phyloP scores from a whole-genome alignment of 2,888 invertebrate genomes.

The Phortica magna region DNA sequence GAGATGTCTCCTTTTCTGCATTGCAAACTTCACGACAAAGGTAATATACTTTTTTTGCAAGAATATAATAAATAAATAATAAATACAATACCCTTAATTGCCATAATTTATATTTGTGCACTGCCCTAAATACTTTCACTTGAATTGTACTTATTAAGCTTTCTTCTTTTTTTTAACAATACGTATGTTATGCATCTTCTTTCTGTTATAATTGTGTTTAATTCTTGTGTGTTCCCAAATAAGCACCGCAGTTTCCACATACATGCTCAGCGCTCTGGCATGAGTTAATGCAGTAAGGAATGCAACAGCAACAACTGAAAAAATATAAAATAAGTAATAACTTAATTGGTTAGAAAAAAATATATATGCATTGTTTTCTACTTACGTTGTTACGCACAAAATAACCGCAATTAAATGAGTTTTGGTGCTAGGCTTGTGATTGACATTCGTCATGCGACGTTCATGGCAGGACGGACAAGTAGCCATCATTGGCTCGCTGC shows the following conservation, averaged over 20 bases:
- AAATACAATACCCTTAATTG: too few relatives aligned
- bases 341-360: not conserved
- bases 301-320: slow-evolving; percentile 62
- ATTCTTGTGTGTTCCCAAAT: slow-evolving; percentile 58
- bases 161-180: not conserved
- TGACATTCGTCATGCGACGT: slow-evolving; percentile 54
- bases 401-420: slow-evolving; percentile 63
- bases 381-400: slow-evolving; percentile 60
- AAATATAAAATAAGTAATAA: slow-evolving; percentile 6
- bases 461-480: slow-evolving; percentile 63
- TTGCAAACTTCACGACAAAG: too few relatives aligned
- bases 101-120: too few relatives aligned
- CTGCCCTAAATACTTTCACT: too few relatives aligned
- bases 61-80: too few relatives aligned
- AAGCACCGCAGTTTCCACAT: slow-evolving; percentile 67
- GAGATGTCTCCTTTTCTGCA: too few relatives aligned
- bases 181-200: too few relatives aligned
- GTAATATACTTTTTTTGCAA: too few relatives aligned
- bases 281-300: slow-evolving; percentile 66
- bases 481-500: slow-evolving; percentile 50
- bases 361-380: not conserved
- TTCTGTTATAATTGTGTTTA: not conserved
- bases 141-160: too few relatives aligned
- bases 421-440: slow-evolving; percentile 55
- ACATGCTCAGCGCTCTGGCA: slow-evolving; percentile 70